Evolutionary conservation across 53 echinoderm and acorn worm genomes (phyloP).

Genomic region (Apostichopus leukothele): DNA sequence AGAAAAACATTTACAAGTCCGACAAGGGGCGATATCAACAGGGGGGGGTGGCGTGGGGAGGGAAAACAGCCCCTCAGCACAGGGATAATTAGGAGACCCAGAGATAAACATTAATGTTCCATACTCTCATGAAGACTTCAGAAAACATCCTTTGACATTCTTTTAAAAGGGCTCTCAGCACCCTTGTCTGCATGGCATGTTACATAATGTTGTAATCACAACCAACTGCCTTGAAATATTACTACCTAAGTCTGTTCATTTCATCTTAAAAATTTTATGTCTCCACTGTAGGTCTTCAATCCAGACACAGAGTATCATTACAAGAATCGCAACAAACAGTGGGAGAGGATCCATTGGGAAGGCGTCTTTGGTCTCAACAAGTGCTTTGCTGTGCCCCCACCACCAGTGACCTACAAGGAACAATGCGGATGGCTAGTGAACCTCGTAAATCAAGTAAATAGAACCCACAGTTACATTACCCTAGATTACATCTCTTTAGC

Average conservation of each 20-base stretch:
- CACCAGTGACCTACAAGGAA: conserved; percentile 89
- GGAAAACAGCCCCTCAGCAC: too few species aligned
- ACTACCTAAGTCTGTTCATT: background rate
- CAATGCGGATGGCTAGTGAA: conserved; percentile 99
- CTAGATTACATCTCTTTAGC: too few species aligned
- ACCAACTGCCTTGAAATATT: background rate
- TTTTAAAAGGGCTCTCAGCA: too few species aligned
- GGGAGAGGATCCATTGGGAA: conserved; percentile 88
- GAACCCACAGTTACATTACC: background rate
- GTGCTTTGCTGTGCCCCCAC: conserved; percentile 84
- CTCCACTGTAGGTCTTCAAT: conserved; percentile 66
- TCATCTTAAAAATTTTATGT: background rate
- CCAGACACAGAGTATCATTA: conserved; percentile 94
- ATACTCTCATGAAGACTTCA: too few species aligned
- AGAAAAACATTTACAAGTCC: too few species aligned
- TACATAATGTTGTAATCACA: background rate
- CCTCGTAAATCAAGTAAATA: conserved; percentile 84
- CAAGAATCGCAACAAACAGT: conserved; percentile 92
- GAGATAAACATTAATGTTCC: too few species aligned
- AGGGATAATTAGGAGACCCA: too few species aligned
- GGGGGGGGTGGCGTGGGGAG: too few species aligned
- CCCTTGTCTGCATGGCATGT: background rate
- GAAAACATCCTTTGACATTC: too few species aligned
- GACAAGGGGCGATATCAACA: too few species aligned
- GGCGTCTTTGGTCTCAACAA: conserved; percentile 77